phyloP scores from a whole-genome alignment of 2,113 vertebrate genomes.

The Campylomormyrus numenius region DNA sequence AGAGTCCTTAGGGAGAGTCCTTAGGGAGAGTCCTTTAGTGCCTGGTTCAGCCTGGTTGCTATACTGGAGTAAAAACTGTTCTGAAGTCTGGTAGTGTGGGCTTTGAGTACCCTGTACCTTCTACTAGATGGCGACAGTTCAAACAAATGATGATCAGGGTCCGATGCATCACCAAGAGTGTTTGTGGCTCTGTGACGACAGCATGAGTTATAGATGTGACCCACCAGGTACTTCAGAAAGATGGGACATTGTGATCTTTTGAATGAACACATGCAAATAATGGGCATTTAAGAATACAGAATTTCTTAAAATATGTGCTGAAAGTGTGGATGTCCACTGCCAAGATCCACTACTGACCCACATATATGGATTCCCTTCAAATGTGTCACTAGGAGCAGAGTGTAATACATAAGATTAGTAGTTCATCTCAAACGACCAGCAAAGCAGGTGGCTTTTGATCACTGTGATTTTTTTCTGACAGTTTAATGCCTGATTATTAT shows the following conservation, averaged over 20 bases:
- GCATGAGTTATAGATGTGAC: neutral
- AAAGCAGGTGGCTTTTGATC: neutral
- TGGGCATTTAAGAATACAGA: neutral
- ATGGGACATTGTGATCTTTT: neutral
- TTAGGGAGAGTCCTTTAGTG: neutral
- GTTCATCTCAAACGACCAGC: neutral
- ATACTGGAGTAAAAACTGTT: neutral
- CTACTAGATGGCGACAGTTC: neutral
- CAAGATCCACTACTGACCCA: neutral
- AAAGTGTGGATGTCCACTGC: neutral
- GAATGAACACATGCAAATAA: neutral
- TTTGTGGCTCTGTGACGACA: neutral
- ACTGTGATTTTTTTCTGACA: neutral
- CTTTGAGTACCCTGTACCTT: neutral
- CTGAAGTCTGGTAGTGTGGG: neutral
- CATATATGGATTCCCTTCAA: neutral
- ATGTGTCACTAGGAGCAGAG: neutral
- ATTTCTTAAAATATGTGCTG: neutral
- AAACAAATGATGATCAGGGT: neutral
- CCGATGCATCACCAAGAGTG: neutral
- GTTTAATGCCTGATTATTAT: neutral
- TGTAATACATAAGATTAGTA: neutral
- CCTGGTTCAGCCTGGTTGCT: neutral
- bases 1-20: neutral
- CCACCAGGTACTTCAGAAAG: neutral